phyloP scores from a whole-genome alignment of 2,113 vertebrate genomes.

The Rhinichthys klamathensis region DNA sequence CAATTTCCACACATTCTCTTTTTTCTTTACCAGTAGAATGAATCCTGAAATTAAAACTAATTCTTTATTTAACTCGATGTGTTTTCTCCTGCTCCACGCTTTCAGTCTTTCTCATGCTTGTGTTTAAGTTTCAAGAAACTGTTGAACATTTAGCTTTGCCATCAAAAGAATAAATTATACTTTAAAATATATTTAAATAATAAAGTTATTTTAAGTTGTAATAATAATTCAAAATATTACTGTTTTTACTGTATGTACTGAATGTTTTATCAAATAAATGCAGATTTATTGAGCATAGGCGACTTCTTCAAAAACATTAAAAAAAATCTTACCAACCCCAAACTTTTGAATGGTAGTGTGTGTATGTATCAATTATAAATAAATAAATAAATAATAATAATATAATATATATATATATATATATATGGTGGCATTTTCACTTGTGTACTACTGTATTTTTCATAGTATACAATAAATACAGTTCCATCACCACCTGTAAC shows the following conservation, averaged over 20 bases:
- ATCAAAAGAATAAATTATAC: too few relatives aligned
- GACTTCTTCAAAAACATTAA: too few relatives aligned
- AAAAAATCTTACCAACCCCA: too few relatives aligned
- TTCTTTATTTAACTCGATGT: neutral
- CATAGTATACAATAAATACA: neutral
- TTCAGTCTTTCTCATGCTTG: neutral
- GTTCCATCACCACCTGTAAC: neutral
- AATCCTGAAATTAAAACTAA: constrained; percentile 10
- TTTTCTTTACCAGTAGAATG: neutral
- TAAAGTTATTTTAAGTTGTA: neutral
- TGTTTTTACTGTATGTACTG: neutral
- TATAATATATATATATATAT: too few relatives aligned
- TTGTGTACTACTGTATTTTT: too few relatives aligned
- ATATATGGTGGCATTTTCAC: too few relatives aligned
- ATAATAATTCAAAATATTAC: neutral
- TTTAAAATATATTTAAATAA: neutral
- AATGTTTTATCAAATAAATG: neutral
- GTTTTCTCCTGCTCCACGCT: neutral
- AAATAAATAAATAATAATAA: too few relatives aligned
- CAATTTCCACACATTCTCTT: constrained; percentile 8
- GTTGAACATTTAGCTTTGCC: too few relatives aligned
- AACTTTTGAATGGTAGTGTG: too few relatives aligned
- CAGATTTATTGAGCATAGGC: too few relatives aligned
- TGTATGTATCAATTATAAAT: too few relatives aligned
- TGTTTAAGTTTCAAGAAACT: too few relatives aligned